These are phyloP conservation scores for Hydrozoanthus tunicans DNA, from an alignment of 64 coral and sea anemone genomes.

Conservation along the genomic window DNA sequence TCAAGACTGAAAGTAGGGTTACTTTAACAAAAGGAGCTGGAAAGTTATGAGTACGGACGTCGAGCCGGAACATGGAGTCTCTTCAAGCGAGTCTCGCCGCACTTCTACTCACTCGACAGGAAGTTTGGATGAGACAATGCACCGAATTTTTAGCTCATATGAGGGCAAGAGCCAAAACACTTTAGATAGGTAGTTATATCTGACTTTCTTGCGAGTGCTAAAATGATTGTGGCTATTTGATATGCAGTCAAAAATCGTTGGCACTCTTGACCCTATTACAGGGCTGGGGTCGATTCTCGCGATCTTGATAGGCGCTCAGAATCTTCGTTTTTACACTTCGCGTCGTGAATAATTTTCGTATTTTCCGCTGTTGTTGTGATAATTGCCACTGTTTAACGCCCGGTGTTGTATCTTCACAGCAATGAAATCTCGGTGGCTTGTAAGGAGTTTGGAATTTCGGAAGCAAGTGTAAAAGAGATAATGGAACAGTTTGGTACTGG, in stretches of 20 bases:
- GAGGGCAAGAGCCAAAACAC: constrained; percentile 38
- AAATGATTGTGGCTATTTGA: constrained; percentile 40
- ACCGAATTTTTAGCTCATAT: constrained; percentile 47
- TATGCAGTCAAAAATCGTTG: constrained; percentile 48
- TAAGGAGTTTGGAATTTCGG: constrained; percentile 55
- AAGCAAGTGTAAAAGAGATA: constrained; percentile 47
- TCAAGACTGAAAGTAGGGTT: constrained; percentile 14
- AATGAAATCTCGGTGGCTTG: constrained; percentile 47
- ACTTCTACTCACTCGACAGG: constrained; percentile 51
- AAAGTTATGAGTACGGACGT: constrained; percentile 47
- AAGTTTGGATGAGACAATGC: constrained; percentile 59
- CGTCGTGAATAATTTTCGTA: constrained; percentile 48
- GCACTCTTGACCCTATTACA: constrained; percentile 55
- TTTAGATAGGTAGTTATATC: constrained; percentile 43
- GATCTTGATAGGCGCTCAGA: constrained; percentile 5
- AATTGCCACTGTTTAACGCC: constrained; percentile 43
- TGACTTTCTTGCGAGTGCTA: background rate
- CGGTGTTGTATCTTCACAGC: constrained; percentile 19
- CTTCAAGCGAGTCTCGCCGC: constrained; percentile 46
- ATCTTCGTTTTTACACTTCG: constrained; percentile 39
- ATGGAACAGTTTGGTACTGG: constrained; percentile 45
- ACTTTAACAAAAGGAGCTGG: background rate
- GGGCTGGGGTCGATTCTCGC: constrained; percentile 21
- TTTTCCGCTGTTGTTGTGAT: constrained; percentile 49
- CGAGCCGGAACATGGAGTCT: constrained; percentile 36